Base-by-base conservation (phyloP, 2,797 vertebrate genomes). In the Leptatherina wallacei region DNA sequence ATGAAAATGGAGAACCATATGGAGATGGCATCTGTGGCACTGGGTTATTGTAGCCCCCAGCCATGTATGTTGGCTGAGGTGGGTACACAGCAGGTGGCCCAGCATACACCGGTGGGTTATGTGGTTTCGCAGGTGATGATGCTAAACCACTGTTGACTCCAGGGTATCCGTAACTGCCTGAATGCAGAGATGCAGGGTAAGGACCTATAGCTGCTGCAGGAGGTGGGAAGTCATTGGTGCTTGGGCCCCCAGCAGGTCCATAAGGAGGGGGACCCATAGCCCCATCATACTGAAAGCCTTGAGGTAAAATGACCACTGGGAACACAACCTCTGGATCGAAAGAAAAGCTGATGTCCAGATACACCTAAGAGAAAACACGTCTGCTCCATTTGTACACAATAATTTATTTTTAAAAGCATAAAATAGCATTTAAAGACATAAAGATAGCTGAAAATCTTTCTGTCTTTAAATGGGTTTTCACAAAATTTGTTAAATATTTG, bases 321-420 rank as follows among this genome's bases (percentile, higher is more conserved):
- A 91, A 81, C 2, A 27, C 3, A 4, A 94, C 59, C 61, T 88
- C 61, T 29, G 91, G 91, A 72, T 94, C 87, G 2, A 18, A 89
- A 38, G 90, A 30, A 75, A 93, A 91, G 63, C 88, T 93, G 68
- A 94, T 91, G 64, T 93, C 92, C 86, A 94, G 69, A 75, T 85
- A 91, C 16, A 59, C 91, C 92, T 94, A 73, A n/a, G 33, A 63
- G 59, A 62, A 55, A 61, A 65, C 20, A 69, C 1, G 42, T 9
- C 5, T 13, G 16, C 10, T 9, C 65, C 1, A 66, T 78, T 56
- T 65, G 24, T 5, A 61, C 5, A 33, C 56, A 4, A 58, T 35
- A 16, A 16, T 44, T 67, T 54, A 14, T 24, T 36, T 69, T 58
- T 8, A 55, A 70, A 38, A 61, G 8, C 32, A 52, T 29, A 59